Evolutionary conservation across 2,797 vertebrate species (phyloP), one percentile per base, ranked within the genome.

Genomic region (Sebastes reedi): DNA sequence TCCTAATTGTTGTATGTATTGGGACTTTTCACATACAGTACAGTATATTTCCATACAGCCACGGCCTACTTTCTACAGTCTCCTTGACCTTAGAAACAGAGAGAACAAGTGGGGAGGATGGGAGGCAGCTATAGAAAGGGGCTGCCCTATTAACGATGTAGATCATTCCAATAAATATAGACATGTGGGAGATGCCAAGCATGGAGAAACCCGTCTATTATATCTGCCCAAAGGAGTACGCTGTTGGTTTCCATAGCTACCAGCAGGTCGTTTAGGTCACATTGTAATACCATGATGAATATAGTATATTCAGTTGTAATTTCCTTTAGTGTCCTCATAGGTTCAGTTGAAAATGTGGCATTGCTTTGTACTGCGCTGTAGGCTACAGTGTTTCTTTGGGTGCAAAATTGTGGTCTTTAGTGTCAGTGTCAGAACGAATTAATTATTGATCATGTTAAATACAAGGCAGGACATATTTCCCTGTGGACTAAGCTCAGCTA

Each of bases 371-470:
- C 16, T 55, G 32, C 3, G 0, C 6, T 16, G 6, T 3, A 46
- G 50, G 32, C 30, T 25, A 4, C 56, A n/a, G 14, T 60, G 29
- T 66, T 67, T 82, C 58, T 46, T 80, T 56, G 55, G 64, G 36
- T 79, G 50, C 34, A 71, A 29, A 36, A 30, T 25, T n/a, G 46
- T 61, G 22, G 39, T 58, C 61, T 70, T 32, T 64, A 59, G 73
- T 79, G 32, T 72, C 39, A 8, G 12, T 59, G 62, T 79, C 50
- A 18, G 29, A 55, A n/a, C 67, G 22, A 80, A 79, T 93, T 85
- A 89, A 91, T 93, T 91, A 94, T 93, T 91, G 74, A 94, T 89
- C 72, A 61, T 68, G 72, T 74, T 72, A 77, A 78, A 82, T 87
- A 83, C 54, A 84, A 75, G 39, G 72, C 52, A 30, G 29, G 46